phyloP scores from a whole-genome alignment of 2,797 vertebrate species.

The Borostomias antarcticus region DNA sequence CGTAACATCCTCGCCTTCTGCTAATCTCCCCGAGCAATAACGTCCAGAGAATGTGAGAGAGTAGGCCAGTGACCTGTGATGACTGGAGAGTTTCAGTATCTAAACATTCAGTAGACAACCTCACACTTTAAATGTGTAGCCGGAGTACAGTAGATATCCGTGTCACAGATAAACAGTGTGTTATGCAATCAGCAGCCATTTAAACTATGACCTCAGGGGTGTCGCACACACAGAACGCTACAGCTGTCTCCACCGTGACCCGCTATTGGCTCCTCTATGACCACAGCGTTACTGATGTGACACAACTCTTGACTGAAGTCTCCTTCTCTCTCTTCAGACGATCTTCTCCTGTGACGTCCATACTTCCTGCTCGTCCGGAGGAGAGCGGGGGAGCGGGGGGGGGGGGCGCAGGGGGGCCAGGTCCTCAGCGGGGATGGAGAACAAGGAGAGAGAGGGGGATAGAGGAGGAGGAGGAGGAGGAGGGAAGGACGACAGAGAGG shows the following conservation, averaged over 20 bases:
- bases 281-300: background rate
- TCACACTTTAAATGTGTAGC: too few relatives aligned
- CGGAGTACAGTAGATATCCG: background rate
- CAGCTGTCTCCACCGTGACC: background rate
- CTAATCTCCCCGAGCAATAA: too few relatives aligned
- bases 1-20: too few relatives aligned
- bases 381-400: constrained; percentile 26
- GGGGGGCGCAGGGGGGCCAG: constrained; percentile 12
- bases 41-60: too few relatives aligned
- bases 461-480: constrained; percentile 16
- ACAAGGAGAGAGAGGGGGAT: constrained; percentile 47
- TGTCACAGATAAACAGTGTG: too few relatives aligned
- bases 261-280: background rate
- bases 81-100: too few relatives aligned
- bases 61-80: too few relatives aligned
- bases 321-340: constrained; percentile 55
- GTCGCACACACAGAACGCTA: background rate
- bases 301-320: constrained; percentile 34
- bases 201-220: background rate
- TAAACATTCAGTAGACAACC: too few relatives aligned
- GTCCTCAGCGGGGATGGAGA: constrained; percentile 60
- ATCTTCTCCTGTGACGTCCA: background rate
- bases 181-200: background rate
- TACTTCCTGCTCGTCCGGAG: constrained; percentile 30
- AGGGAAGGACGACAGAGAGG: constrained; percentile 25